Evolutionary conservation across 2,888 invertebrate species (phyloP).

Genomic region (Encarsia formosa): DNA sequence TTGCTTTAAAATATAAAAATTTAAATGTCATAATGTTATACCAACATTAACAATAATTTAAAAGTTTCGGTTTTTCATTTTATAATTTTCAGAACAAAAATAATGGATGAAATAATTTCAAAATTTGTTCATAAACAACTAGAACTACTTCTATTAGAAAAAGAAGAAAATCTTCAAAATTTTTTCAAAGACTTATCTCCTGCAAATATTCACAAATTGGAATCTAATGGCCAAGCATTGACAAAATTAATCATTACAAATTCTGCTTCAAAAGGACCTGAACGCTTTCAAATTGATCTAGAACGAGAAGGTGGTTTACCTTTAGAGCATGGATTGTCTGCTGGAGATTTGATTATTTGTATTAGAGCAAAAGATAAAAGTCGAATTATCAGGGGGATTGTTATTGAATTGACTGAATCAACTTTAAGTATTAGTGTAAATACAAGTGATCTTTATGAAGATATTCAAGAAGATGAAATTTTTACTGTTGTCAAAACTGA

Average conservation of each 20-base stretch:
- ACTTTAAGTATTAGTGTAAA: slow-evolving; percentile 30
- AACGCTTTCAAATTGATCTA: slow-evolving; percentile 33
- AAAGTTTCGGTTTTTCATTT: no score
- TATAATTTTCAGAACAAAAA: slow-evolving; percentile 3
- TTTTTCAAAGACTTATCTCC: slow-evolving; percentile 33
- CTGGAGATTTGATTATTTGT: slow-evolving; percentile 34
- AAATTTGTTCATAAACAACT: slow-evolving; percentile 30
- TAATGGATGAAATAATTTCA: slow-evolving; percentile 33
- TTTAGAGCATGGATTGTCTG: slow-evolving; percentile 31
- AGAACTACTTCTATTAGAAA: slow-evolving; percentile 31
- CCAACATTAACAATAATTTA: no score
- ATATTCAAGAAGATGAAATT: slow-evolving; percentile 32
- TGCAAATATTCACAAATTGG: slow-evolving; percentile 30
- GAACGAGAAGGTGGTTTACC: slow-evolving; percentile 28
- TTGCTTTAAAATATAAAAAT: no score
- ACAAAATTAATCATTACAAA: slow-evolving; percentile 31
- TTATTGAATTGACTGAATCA: slow-evolving; percentile 29
- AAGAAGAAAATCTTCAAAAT: slow-evolving; percentile 32
- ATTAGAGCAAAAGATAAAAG: slow-evolving; percentile 30
- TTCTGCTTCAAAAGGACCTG: slow-evolving; percentile 28
- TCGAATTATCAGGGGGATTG: slow-evolving; percentile 28
- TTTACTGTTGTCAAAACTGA: slow-evolving; percentile 35
- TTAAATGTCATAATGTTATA: no score
- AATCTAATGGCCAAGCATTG: slow-evolving; percentile 32
- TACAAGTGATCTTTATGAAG: slow-evolving; percentile 29